These are phyloP conservation scores for Panzeria rudis DNA, from an alignment of 2,888 invertebrate species.

Conservation along the genomic window DNA sequence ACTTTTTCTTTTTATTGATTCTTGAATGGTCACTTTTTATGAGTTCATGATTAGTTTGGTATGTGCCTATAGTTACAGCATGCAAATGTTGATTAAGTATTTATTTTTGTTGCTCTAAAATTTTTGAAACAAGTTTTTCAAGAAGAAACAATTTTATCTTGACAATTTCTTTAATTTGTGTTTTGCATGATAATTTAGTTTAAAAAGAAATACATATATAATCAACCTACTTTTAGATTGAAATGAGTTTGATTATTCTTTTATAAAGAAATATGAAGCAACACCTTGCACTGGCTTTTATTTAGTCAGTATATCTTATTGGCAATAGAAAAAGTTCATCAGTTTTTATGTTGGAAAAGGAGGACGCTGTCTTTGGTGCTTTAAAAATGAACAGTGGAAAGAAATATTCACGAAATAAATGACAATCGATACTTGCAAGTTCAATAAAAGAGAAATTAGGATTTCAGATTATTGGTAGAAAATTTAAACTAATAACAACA, in stretches of 20 bases:
- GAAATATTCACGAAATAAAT: too few species aligned
- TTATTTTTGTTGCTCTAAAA: neutral
- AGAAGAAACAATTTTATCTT: slow-evolving; percentile 21
- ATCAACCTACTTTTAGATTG: slow-evolving; percentile 12
- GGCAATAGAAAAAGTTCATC: neutral
- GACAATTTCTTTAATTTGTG: neutral
- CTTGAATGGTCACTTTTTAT: slow-evolving; percentile 65
- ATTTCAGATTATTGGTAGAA: too few species aligned
- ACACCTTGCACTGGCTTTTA: too few species aligned
- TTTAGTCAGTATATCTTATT: too few species aligned
- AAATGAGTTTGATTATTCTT: neutral
- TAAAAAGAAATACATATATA: neutral
- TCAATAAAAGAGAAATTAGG: neutral
- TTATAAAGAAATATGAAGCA: neutral
- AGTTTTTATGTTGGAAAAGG: neutral
- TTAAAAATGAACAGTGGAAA: too few species aligned
- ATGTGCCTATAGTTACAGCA: slow-evolving; percentile 58
- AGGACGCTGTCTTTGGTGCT: too few species aligned
- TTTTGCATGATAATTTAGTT: neutral
- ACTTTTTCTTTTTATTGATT: slow-evolving; percentile 73
- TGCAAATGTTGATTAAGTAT: slow-evolving; percentile 25
- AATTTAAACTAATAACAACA: too few species aligned
- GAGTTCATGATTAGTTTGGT: slow-evolving; percentile 50
- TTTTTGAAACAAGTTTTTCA: slow-evolving; percentile 39
- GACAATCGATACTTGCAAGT: too few species aligned